Evolutionary conservation across 2,113 vertebrate species (phyloP).

Genomic region (Spheniscus mendiculus): DNA sequence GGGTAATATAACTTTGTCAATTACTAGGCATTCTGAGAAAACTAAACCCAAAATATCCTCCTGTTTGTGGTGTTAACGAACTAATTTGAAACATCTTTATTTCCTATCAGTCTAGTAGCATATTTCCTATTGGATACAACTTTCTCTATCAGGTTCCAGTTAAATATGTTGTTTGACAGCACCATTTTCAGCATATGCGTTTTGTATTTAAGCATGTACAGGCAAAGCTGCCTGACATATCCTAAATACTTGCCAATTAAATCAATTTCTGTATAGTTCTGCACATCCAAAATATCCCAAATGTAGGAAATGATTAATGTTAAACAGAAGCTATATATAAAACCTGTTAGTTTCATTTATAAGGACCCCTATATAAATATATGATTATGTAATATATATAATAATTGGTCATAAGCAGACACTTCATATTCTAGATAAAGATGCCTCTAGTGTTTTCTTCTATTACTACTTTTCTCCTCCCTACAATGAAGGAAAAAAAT

Average conservation of each 20-base stretch:
- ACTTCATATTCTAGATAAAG: not conserved
- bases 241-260: not conserved
- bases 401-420: not conserved
- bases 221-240: not conserved
- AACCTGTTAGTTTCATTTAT: not conserved
- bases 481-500: not conserved
- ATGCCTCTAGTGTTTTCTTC: not conserved
- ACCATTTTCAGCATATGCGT: not conserved
- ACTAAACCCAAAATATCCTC: not conserved
- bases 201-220: not conserved
- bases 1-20: not conserved
- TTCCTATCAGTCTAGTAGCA: not conserved
- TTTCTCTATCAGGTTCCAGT: not conserved
- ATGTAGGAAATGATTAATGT: not conserved
- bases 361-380: not conserved
- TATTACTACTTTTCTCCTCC: not conserved
- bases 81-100: not conserved
- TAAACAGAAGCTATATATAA: not conserved
- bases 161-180: not conserved
- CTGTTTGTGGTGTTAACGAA: not conserved
- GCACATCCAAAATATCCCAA: not conserved
- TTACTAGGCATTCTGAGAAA: not conserved
- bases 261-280: not conserved
- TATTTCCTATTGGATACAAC: not conserved
- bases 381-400: not conserved